Percentiles rank a stretch among this genome's conserved stretches.
Evolutionary conservation across 2,797 vertebrate genomes (phyloP).

Genomic region (Gymnodraco acuticeps): DNA sequence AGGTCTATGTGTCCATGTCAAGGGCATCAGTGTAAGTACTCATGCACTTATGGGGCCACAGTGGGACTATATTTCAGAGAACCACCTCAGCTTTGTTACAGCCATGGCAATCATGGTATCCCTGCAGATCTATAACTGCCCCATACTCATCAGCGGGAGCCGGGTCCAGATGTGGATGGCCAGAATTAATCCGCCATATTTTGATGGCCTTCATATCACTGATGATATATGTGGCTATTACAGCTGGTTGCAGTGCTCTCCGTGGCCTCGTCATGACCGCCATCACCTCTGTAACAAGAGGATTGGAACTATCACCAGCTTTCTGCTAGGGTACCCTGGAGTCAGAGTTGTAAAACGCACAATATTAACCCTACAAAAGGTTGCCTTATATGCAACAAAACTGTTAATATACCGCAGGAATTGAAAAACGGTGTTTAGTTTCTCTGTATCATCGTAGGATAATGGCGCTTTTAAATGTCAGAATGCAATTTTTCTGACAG

Average conservation of each 20-base stretch:
- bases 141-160: slow-evolving; percentile 61
- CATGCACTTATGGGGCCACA: slow-evolving; percentile 48
- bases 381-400: slow-evolving; percentile 44
- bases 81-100: slow-evolving; percentile 65
- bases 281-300: slow-evolving; percentile 54
- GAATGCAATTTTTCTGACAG: slow-evolving; percentile 14
- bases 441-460: slow-evolving; percentile 1
- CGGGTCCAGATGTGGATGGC: slow-evolving; percentile 68
- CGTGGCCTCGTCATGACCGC: slow-evolving; percentile 62
- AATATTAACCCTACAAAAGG: slow-evolving; percentile 31
- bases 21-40: slow-evolving; percentile 63
- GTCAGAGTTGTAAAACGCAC: slow-evolving; percentile 11
- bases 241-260: slow-evolving; percentile 53
- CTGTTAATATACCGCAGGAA: slow-evolving; percentile 8
- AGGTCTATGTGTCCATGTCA: slow-evolving; percentile 57
- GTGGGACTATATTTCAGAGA: slow-evolving; percentile 70
- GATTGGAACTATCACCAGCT: slow-evolving; percentile 44
- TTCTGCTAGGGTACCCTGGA: slow-evolving; percentile 1
- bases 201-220: slow-evolving; percentile 73
- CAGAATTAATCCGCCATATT: slow-evolving; percentile 67
- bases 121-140: slow-evolving; percentile 73
- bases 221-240: slow-evolving; percentile 74
- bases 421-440: slow-evolving; percentile 18
- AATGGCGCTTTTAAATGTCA: slow-evolving; percentile 35
- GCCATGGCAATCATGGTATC: slow-evolving; percentile 62